Evolutionary conservation across 2,888 invertebrate species (phyloP), one percentile per base, ranked within the genome.

Genomic region (Chrysina gloriosa): DNA sequence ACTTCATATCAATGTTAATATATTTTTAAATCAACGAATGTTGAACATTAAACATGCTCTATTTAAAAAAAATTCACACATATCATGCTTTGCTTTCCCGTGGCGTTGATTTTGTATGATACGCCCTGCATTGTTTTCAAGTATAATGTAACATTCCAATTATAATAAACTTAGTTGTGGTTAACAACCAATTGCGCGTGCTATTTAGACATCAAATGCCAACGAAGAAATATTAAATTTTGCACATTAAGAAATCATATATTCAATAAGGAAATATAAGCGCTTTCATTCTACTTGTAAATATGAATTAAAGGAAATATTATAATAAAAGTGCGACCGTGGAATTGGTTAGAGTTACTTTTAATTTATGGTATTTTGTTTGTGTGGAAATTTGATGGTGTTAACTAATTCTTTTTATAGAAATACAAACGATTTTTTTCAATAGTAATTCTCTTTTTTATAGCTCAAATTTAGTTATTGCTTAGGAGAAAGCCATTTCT

Each of bases 191-290:
- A 58, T 58, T 58, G 42, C 25, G 39, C 11, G 36, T 27, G 25
- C 39, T 58, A 58, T 58, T 31, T 42, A 39, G 39, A 39, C 16
- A 25, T 58, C 58, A 66, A 66, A 47, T 45, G 65, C 65, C 65
- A 66, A 66, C 65, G 65, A 66, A 66, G 21, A 45, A 48, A 65
- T 52, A 50, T 50, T 50, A 65, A 65, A 65, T 52, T 65, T 50
- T 36, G 65, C 65, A 66, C 65, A 56, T 56, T 54, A 47, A 25
- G 7, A 66, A 65, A 14, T 25, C 39, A 21, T 66, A 47, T 66
- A 66, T 66, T 29, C 54, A 42, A 45, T 54, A 27, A 58, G 23
- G 6, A 58, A 25, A 42, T 66, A 34, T 56, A 65, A 48, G 58
- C n/a, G 52, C 58, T 27, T 58, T 42, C 39, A 58, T 42, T 58